These are phyloP conservation scores for Peromyscus aztecus DNA, from an alignment of 2,797 vertebrate genomes.

Conservation along the genomic window DNA sequence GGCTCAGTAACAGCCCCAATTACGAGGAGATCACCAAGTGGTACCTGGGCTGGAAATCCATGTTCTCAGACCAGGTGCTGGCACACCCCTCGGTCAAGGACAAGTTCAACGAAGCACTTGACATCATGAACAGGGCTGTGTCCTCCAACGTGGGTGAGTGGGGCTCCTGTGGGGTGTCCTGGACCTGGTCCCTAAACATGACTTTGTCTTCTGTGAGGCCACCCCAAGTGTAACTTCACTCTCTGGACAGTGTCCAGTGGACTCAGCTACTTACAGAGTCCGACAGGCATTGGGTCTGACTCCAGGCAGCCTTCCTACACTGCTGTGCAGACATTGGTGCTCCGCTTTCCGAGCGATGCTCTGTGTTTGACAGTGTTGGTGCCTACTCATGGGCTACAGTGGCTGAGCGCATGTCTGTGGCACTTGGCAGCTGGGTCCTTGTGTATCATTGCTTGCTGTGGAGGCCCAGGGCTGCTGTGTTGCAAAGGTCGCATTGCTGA, in stretches of 20 bases:
- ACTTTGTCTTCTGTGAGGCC: not conserved
- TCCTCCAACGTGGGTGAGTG: constrained; percentile 95
- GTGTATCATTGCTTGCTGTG: not conserved
- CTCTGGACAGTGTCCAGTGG: rapidly evolving
- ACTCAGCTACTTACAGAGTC: rapidly evolving
- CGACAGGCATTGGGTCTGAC: not conserved
- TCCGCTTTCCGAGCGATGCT: not conserved
- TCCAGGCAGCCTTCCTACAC: not conserved
- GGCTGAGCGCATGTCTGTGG: not conserved
- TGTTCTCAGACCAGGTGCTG: constrained; percentile 96
- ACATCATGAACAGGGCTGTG: constrained; percentile 98
- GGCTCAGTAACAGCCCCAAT: constrained; percentile 98
- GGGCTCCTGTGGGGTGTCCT: not conserved
- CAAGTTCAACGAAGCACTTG: constrained; percentile 97
- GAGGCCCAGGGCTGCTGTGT: not conserved
- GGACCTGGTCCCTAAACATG: not conserved
- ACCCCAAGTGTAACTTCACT: rapidly evolving
- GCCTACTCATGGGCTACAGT: not conserved
- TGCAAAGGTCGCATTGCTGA: not conserved
- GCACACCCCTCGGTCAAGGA: constrained; percentile 96
- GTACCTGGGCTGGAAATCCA: constrained; percentile 99
- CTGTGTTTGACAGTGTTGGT: not conserved
- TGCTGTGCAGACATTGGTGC: not conserved
- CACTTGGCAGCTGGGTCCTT: too few relatives aligned
- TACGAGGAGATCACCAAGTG: constrained; percentile 99